These are phyloP conservation scores for Pollenia labialis DNA, from an alignment of 2,888 invertebrate genomes.

Conservation along the genomic window DNA sequence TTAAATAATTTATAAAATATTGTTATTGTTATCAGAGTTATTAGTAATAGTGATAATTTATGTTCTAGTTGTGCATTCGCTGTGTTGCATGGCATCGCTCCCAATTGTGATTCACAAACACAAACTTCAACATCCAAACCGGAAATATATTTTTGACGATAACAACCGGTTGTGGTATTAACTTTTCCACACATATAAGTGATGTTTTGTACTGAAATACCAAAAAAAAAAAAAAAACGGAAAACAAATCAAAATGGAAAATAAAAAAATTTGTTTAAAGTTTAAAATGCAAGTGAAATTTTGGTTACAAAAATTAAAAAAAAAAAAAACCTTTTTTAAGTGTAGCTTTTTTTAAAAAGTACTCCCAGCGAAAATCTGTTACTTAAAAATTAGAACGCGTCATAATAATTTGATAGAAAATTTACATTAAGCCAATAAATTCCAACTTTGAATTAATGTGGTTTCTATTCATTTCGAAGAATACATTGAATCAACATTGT, in stretches of 20 bases:
- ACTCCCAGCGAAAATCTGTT: too few relatives aligned
- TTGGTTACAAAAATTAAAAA: too few relatives aligned
- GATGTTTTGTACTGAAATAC: slow-evolving; percentile 86
- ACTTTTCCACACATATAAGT: slow-evolving; percentile 89
- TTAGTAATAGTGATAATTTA: slow-evolving; percentile 69
- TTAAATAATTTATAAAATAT: slow-evolving; percentile 69
- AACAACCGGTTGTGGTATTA: slow-evolving; percentile 86
- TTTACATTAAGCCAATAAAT: too few relatives aligned
- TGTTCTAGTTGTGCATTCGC: slow-evolving; percentile 47
- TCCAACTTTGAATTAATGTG: too few relatives aligned
- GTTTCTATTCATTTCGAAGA: too few relatives aligned
- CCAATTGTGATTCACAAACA: slow-evolving; percentile 84
- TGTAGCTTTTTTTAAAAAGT: too few relatives aligned
- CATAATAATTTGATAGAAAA: too few relatives aligned
- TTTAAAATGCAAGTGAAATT: neutral
- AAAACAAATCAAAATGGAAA: slow-evolving; percentile 10
- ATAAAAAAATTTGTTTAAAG: neutral
- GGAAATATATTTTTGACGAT: slow-evolving; percentile 84
- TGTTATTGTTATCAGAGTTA: slow-evolving; percentile 67
- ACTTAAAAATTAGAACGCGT: too few relatives aligned
- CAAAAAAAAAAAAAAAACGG: slow-evolving; percentile 35
- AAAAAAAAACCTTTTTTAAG: too few relatives aligned
- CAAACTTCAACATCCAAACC: slow-evolving; percentile 85
- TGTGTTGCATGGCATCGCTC: slow-evolving; percentile 84
- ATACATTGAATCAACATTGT: too few relatives aligned